Percentiles rank a stretch among this genome's conserved stretches.
These are phyloP conservation scores for Athalia circularis DNA, from an alignment of 2,888 invertebrate species.

Conservation along the genomic window DNA sequence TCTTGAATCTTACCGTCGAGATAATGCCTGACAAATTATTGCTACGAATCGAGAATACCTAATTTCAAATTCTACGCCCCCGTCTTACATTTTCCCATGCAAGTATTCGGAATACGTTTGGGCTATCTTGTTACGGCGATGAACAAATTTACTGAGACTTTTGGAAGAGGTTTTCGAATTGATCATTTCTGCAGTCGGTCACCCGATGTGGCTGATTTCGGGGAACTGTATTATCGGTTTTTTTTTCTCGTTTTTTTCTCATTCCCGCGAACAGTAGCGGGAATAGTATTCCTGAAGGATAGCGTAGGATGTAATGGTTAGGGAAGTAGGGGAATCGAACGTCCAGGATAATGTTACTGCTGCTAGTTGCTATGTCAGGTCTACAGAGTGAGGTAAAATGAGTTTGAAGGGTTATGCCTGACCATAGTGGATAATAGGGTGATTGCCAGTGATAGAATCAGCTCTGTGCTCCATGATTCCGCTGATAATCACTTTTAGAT, in stretches of 20 bases:
- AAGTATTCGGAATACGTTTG: neutral
- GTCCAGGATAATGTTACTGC: constrained; percentile 59
- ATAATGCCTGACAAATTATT: constrained; percentile 70
- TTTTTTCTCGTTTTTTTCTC: neutral
- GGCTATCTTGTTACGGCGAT: neutral
- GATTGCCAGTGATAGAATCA: constrained; percentile 73
- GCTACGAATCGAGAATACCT: constrained; percentile 66
- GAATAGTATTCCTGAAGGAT: neutral
- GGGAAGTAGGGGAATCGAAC: constrained; percentile 36
- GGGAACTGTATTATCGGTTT: neutral
- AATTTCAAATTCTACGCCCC: constrained; percentile 53
- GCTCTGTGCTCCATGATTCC: constrained; percentile 67
- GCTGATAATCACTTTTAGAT: constrained; percentile 73
- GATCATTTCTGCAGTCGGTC: no score
- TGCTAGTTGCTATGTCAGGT: constrained; percentile 69
- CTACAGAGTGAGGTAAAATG: constrained; percentile 71
- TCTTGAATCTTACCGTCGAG: constrained; percentile 62
- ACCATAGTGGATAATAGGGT: constrained; percentile 70
- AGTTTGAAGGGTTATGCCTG: constrained; percentile 71
- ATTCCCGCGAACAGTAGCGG: no score
- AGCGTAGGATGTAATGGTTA: neutral
- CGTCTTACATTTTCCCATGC: neutral
- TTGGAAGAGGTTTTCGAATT: no score
- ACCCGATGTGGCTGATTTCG: neutral
- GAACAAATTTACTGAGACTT: neutral